Evolutionary conservation across 2,888 invertebrate genomes (phyloP).

Genomic region (Perithous albicinctus): DNA sequence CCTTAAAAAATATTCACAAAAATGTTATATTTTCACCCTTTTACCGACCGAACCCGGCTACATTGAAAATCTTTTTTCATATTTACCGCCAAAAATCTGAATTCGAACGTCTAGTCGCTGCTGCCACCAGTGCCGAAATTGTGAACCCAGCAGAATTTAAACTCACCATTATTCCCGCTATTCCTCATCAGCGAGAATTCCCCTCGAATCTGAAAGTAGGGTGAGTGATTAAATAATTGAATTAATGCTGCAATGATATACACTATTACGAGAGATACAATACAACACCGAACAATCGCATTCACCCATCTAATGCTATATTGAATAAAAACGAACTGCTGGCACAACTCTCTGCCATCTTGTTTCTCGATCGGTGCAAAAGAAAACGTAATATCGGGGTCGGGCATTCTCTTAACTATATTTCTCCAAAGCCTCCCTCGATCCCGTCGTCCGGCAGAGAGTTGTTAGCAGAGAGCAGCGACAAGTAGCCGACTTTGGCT

Average conservation of each 20-base stretch:
- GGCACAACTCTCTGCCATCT: slow-evolving; percentile 33
- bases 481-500: background rate
- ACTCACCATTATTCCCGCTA: background rate
- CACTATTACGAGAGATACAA: background rate
- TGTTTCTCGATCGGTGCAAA: slow-evolving; percentile 41
- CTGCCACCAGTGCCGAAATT: background rate
- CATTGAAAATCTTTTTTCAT: too few relatives aligned
- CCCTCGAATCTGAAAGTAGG: background rate
- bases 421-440: too few relatives aligned
- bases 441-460: background rate
- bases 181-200: background rate
- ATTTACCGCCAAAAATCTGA: too few relatives aligned
- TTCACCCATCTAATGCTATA: background rate
- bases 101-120: too few relatives aligned
- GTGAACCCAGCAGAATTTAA: background rate
- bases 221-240: slow-evolving; percentile 7
- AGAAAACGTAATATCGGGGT: slow-evolving; percentile 12
- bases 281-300: background rate
- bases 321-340: background rate
- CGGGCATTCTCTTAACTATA: background rate
- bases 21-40: too few relatives aligned
- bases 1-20: too few relatives aligned
- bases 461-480: too few relatives aligned
- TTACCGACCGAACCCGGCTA: too few relatives aligned
- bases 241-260: background rate